A percentile compares a stretch with the other conserved stretches of the same genome.
These are phyloP conservation scores for Rhynchopsitta pachyrhyncha DNA, from an alignment of 2,113 vertebrate genomes.

Conservation along the genomic window DNA sequence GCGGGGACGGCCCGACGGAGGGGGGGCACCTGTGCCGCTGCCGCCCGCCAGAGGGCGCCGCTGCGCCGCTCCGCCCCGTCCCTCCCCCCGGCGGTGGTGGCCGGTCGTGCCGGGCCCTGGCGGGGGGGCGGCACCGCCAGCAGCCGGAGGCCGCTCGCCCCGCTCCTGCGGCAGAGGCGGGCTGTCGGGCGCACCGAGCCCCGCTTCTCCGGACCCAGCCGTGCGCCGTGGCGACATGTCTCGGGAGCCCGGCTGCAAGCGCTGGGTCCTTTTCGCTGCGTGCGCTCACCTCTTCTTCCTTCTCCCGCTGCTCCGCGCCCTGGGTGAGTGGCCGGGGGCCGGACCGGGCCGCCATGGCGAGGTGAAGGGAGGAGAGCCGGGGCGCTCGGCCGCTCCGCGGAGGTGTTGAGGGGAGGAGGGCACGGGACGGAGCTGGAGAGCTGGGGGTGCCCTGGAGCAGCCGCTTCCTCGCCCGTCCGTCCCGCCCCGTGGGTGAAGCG, in stretches of 20 bases:
- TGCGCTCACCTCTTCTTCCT: not conserved
- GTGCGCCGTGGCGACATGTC: constrained; percentile 9
- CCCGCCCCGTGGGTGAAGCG: not conserved
- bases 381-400: not conserved
- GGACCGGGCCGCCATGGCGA: constrained; percentile 8
- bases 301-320: not conserved
- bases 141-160: constrained; percentile 27
- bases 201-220: not conserved
- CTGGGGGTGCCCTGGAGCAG: not conserved
- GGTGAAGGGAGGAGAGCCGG: not conserved
- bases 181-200: not conserved
- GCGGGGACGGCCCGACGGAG: not conserved
- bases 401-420: not conserved
- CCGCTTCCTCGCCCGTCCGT: not conserved
- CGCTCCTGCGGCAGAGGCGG: not conserved
- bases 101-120: not conserved
- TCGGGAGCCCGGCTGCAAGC: not conserved
- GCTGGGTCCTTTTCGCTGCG: not conserved
- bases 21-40: not conserved
- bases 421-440: not conserved
- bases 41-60: constrained; percentile 27
- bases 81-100: not conserved
- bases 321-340: constrained; percentile 40
- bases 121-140: not conserved
- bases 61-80: not conserved